phyloP scores from a whole-genome alignment of 2,113 vertebrate genomes.

The Sorex araneus region DNA sequence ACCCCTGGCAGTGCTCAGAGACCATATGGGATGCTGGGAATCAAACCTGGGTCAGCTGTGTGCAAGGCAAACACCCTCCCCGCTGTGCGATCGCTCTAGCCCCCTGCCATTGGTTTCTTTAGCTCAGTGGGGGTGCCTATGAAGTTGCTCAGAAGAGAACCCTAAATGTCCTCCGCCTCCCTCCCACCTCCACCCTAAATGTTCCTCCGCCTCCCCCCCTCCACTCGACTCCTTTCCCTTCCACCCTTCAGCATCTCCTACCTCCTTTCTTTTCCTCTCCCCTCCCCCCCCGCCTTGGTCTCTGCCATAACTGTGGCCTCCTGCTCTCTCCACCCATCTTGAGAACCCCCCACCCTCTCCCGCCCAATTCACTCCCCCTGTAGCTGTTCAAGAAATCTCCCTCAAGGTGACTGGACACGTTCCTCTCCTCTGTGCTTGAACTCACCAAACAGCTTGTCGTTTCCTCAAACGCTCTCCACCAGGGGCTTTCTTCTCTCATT shows the following conservation, averaged over 20 bases:
- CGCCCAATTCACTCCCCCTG: accelerated
- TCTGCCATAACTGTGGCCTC: too few species aligned
- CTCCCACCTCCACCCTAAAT: background rate
- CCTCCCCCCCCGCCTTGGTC: background rate
- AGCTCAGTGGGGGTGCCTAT: background rate
- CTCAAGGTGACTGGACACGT: background rate
- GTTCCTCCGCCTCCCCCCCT: background rate
- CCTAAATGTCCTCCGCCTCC: background rate
- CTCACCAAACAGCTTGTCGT: background rate
- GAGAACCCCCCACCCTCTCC: too few species aligned
- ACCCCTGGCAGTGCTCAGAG: too few species aligned
- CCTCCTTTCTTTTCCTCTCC: too few species aligned
- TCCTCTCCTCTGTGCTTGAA: background rate
- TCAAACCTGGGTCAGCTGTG: too few species aligned
- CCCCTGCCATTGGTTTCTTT: accelerated
- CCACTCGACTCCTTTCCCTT: background rate
- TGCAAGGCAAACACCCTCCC: too few species aligned
- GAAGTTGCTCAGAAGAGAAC: background rate
- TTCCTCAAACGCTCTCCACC: background rate
- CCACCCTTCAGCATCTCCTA: background rate
- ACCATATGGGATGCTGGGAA: too few species aligned
- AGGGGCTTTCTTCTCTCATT: background rate
- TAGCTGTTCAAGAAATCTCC: accelerated
- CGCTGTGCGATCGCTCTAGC: too few species aligned
- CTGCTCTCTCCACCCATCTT: too few species aligned